Conservation (phyloP, 2,888 invertebrate species). For the Lasioglossum pauxillum region DNA sequence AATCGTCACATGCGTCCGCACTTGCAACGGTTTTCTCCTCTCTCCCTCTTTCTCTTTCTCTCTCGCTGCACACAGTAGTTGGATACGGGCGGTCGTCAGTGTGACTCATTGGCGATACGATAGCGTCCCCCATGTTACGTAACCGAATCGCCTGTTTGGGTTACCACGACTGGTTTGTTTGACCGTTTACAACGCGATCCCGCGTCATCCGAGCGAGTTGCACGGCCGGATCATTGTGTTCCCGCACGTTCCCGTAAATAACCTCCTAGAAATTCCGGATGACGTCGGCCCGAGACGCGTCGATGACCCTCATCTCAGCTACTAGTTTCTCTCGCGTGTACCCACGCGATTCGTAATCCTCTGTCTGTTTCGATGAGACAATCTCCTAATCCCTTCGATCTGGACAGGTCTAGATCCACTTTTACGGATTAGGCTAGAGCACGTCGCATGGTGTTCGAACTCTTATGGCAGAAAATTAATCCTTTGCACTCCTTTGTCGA, state of each 20-base stretch:
- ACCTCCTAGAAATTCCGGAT: slow-evolving; percentile 41
- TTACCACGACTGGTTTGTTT: slow-evolving; percentile 75
- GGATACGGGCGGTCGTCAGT: slow-evolving; percentile 69
- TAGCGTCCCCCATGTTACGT: slow-evolving; percentile 78
- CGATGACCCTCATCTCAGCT: slow-evolving; percentile 27
- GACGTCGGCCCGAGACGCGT: slow-evolving; percentile 30
- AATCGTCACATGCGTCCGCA: slow-evolving; percentile 18
- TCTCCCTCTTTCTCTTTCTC: neutral
- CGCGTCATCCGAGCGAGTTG: slow-evolving; percentile 46
- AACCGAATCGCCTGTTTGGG: slow-evolving; percentile 80
- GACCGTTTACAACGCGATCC: slow-evolving; percentile 58
- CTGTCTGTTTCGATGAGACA: neutral
- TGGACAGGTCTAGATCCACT: neutral
- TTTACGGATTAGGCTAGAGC: neutral
- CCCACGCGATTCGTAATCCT: neutral
- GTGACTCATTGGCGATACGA: slow-evolving; percentile 80
- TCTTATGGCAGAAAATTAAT: neutral
- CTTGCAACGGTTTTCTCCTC: slow-evolving; percentile 21
- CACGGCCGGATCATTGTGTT: slow-evolving; percentile 25
- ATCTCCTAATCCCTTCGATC: neutral
- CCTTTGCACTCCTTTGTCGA: too few relatives aligned
- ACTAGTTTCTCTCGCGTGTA: neutral
- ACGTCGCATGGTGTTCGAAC: neutral
- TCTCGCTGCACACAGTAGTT: slow-evolving; percentile 24
- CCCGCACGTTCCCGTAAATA: slow-evolving; percentile 43